Evolutionary conservation across 2,797 vertebrate genomes (phyloP).

Genomic region (Microcaecilia unicolor): DNA sequence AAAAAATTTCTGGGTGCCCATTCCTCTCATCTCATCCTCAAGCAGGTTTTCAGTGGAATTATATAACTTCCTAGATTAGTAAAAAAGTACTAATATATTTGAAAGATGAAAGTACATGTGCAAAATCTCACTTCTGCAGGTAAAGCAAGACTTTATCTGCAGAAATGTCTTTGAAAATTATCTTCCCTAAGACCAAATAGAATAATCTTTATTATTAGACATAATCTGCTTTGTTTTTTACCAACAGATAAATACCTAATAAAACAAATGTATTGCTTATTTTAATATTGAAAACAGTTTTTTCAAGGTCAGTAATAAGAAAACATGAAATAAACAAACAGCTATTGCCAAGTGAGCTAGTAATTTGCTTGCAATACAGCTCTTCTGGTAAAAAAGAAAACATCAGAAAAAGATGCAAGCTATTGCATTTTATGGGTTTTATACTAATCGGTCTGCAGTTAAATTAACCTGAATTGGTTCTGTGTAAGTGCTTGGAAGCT

Average conservation of each 20-base stretch:
- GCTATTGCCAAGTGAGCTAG: background rate
- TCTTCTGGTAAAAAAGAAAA: slow-evolving; percentile 3
- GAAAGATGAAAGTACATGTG: no score
- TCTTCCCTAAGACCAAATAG: no score
- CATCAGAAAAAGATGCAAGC: slow-evolving; percentile 12
- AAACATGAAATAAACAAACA: slow-evolving; percentile 3
- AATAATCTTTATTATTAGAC: slow-evolving; percentile 8
- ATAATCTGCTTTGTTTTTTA: slow-evolving; percentile 1
- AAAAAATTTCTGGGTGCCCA: no score
- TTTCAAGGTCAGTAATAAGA: slow-evolving; percentile 3
- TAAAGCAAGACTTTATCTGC: no score
- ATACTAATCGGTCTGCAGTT: slow-evolving; percentile 11
- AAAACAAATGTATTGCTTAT: slow-evolving; percentile 1
- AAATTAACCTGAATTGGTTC: slow-evolving; percentile 31
- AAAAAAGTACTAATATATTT: no score
- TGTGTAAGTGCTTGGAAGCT: slow-evolving; percentile 27
- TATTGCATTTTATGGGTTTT: slow-evolving; percentile 16
- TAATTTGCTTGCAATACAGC: slow-evolving; percentile 1
- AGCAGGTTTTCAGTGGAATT: no score
- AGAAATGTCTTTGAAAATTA: no score
- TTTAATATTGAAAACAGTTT: slow-evolving; percentile 14
- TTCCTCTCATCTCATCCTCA: no score
- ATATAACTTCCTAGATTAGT: no score
- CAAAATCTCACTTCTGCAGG: no score
- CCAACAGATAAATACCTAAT: slow-evolving; percentile 1